Evolutionary conservation across 1,140 invertebrate genomes (phyloP), one percentile per base, ranked within the genome.

Genomic region (Heliconius hermathena): DNA sequence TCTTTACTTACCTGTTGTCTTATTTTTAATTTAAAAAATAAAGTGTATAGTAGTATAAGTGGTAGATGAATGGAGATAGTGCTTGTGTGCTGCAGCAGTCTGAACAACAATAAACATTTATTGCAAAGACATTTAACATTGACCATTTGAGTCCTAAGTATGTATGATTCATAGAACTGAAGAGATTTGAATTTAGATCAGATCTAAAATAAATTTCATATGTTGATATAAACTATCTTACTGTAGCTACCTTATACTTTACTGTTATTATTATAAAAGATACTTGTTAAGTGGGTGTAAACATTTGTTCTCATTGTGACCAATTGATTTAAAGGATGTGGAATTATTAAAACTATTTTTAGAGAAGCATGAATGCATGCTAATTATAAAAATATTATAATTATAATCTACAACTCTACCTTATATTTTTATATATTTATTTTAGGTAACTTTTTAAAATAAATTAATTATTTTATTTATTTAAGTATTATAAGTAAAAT

Each of bases 261-360:
- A 66, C 60, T 29, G 20, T 57, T 60, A 26, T 22, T 16, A 5
- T 66, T 29, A 66, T 29, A 66, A 66, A 66, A 26, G 26, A 66
- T n/a, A 66, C 9, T 16, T 66, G 60, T 29, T 66, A 29, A 66
- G 60, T 66, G 57, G 57, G 57, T 66, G 22, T 66, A 66, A 66
- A 29, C 60, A 26, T 29, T 66, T 66, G 60, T 66, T 66, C 22
- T 66, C 60, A 66, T 66, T 66, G 60, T 66, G 60, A 66, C 60
- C 60, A 29, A 66, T 66, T 29, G 60, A 26, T 66, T 66, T 66
- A 66, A 66, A 66, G 60, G 60, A 66, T 26, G 60, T 66, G 13
- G 3, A 66, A 66, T 66, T 66, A 66, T 11, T 26, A 66, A 57
- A 13, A 66, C 60, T 29, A 66, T 66, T 66, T 66, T 26, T 66